phyloP scores from a whole-genome alignment of 2,797 vertebrate genomes.

The Harpagifer antarcticus region DNA sequence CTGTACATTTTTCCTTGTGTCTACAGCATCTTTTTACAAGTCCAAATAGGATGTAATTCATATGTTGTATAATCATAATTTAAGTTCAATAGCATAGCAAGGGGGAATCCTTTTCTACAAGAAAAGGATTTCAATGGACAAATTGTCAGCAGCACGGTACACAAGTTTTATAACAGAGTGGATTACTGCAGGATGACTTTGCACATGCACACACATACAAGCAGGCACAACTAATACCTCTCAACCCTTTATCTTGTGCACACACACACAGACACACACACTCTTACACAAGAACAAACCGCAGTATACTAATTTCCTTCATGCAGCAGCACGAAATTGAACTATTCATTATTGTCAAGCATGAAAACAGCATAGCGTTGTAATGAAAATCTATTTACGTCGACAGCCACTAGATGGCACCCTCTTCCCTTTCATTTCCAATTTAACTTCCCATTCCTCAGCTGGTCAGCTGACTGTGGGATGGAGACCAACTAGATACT shows the following conservation, averaged over 20 bases:
- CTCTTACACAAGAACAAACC: constrained; percentile 1
- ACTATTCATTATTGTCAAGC: constrained; percentile 68
- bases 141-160: constrained; percentile 4
- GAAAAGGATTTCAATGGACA: constrained; percentile 1
- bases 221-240: constrained; percentile 17
- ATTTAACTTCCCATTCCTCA: constrained; percentile 60
- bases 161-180: constrained; percentile 18
- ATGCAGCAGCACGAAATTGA: constrained; percentile 57
- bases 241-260: neutral
- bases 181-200: constrained; percentile 52
- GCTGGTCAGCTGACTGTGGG: constrained; percentile 40
- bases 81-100: neutral
- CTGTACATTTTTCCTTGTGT: neutral
- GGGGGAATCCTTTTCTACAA: neutral
- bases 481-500: constrained; percentile 22
- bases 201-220: constrained; percentile 33
- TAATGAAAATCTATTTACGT: constrained; percentile 56
- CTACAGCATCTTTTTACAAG: neutral
- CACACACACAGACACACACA: neutral
- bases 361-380: constrained; percentile 56
- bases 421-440: constrained; percentile 70
- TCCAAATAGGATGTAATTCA: neutral
- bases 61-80: neutral
- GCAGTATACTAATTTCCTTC: constrained; percentile 47
- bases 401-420: constrained; percentile 81